Evolutionary conservation across 2,113 vertebrate species (phyloP).

Genomic region (Parus major): DNA sequence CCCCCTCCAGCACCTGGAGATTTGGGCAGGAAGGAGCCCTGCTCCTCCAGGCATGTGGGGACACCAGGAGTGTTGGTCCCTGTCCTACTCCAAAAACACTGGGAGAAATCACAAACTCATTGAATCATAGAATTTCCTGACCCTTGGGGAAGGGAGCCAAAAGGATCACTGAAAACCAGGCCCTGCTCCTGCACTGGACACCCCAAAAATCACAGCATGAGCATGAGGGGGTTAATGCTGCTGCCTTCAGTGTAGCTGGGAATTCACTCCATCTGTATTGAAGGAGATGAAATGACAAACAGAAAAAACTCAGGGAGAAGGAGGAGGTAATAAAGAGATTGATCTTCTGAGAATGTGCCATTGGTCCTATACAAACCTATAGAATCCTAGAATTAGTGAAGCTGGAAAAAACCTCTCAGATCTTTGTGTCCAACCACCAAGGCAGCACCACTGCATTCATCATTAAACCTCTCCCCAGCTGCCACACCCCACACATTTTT

Average conservation of each 20-base stretch:
- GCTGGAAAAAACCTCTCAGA: not conserved
- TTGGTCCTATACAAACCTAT: not conserved
- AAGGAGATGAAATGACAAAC: not conserved
- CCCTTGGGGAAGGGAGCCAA: not conserved
- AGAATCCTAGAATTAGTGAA: not conserved
- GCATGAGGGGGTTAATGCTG: not conserved
- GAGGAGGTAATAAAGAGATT: not conserved
- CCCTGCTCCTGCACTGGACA: not conserved
- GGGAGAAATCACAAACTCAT: not conserved
- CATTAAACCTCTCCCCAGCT: not conserved
- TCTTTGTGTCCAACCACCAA: not conserved
- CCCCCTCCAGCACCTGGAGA: not conserved
- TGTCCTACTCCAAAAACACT: not conserved
- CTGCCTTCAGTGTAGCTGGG: not conserved
- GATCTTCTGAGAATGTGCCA: not conserved
- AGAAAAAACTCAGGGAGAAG: not conserved
- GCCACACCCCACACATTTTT: not conserved
- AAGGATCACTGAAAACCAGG: not conserved
- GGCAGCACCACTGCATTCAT: not conserved
- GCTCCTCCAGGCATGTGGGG: not conserved
- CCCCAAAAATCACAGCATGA: not conserved
- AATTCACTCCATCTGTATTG: not conserved
- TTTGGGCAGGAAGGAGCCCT: not conserved
- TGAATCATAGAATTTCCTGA: not conserved
- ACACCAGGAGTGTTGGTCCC: not conserved